These are phyloP conservation scores for Pavo muticus DNA, from an alignment of 2,113 vertebrate species.

Conservation along the genomic window DNA sequence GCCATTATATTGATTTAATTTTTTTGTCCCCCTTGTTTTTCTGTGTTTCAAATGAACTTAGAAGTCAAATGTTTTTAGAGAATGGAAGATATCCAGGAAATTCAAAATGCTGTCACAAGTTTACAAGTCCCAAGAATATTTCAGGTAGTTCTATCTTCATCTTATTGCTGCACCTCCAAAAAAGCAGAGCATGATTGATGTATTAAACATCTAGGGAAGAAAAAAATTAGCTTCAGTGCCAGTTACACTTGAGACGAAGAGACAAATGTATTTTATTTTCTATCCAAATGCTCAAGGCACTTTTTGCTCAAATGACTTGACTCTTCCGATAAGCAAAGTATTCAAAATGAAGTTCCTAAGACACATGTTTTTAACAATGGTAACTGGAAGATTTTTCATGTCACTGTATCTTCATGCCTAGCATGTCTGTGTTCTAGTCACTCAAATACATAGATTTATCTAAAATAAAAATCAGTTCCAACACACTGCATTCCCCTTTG, in stretches of 20 bases:
- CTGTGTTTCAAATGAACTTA: neutral
- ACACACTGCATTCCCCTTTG: conserved; percentile 28
- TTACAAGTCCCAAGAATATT: neutral
- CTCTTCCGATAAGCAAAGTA: conserved; percentile 17
- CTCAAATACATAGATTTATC: conserved; percentile 37
- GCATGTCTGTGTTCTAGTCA: neutral
- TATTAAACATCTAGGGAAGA: neutral
- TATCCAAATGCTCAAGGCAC: neutral
- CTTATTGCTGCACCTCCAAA: conserved; percentile 5
- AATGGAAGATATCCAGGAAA: neutral
- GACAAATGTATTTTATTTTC: conserved; percentile 36
- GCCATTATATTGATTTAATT: neutral
- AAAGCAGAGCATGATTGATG: conserved; percentile 16
- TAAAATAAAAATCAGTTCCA: conserved; percentile 58
- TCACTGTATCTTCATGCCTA: neutral
- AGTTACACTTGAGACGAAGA: conserved; percentile 18
- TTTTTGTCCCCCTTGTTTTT: neutral
- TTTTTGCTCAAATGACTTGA: neutral
- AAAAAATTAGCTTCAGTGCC: neutral
- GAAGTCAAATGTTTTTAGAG: neutral
- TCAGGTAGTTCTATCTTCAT: conserved; percentile 4
- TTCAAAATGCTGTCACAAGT: neutral
- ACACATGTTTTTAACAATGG: neutral
- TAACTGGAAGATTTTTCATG: neutral
- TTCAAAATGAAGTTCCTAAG: conserved; percentile 31